These are phyloP conservation scores for Phymastichus coffea DNA, from an alignment of 1,140 invertebrate species.

Conservation along the genomic window DNA sequence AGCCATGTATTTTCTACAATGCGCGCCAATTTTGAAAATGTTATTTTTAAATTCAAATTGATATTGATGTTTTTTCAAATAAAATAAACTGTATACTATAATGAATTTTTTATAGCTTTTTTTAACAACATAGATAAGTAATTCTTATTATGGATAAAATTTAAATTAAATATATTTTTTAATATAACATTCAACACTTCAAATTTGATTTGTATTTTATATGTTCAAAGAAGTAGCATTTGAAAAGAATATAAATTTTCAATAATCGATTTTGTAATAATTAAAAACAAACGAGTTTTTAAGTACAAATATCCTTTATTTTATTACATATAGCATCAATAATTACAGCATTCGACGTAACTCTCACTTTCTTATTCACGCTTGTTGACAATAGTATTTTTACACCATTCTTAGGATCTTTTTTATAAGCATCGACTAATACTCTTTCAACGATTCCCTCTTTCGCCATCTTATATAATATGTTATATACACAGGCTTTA, in stretches of 20 bases:
- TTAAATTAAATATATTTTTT: background rate
- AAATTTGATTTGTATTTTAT: background rate
- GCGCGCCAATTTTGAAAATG: too few species aligned
- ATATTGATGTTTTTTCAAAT: too few species aligned
- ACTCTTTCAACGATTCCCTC: background rate
- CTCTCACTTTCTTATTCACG: background rate
- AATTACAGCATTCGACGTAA: background rate
- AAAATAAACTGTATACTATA: too few species aligned
- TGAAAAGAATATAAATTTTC: background rate
- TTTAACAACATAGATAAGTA: too few species aligned
- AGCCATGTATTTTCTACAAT: too few species aligned
- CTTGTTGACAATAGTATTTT: background rate
- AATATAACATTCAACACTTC: background rate
- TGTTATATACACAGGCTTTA: background rate
- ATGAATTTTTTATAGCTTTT: too few species aligned
- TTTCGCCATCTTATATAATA: background rate
- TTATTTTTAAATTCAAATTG: too few species aligned
- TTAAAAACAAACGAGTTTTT: background rate
- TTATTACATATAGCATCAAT: background rate
- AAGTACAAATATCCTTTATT: background rate
- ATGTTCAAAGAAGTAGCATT: too few species aligned
- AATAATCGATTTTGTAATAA: background rate
- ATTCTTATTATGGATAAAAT: too few species aligned
- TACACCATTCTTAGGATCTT: background rate
- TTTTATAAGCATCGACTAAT: background rate